Percentiles rank a stretch among this genome's conserved stretches.
Evolutionary conservation across 2,113 vertebrate genomes (phyloP).

Genomic region (Tupaia tana): DNA sequence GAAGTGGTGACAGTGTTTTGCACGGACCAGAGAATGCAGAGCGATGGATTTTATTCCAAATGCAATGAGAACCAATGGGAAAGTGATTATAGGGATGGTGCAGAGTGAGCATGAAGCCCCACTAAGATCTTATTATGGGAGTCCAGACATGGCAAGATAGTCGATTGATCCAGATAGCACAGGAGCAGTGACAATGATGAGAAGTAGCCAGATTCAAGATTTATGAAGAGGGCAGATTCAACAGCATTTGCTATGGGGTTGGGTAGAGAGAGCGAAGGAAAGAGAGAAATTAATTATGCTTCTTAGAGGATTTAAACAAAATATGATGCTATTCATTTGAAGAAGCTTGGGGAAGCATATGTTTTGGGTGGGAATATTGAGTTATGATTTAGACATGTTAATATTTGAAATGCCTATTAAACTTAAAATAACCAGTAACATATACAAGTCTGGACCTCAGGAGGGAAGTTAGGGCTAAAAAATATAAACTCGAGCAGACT

Average conservation of each 20-base stretch:
- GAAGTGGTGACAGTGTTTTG: neutral
- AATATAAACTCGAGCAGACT: neutral
- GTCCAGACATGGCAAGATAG: neutral
- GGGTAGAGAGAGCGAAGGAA: neutral
- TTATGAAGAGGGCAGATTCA: neutral
- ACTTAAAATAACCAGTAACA: neutral
- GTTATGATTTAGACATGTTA: neutral
- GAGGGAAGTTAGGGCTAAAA: neutral
- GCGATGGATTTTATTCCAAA: neutral
- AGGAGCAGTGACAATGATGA: neutral
- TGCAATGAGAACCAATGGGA: neutral
- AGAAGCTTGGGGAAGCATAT: neutral
- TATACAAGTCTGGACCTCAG: neutral
- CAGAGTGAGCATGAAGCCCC: neutral
- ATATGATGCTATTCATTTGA: neutral
- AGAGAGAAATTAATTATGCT: neutral
- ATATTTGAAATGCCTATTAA: neutral
- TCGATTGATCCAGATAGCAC: neutral
- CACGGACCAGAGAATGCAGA: neutral
- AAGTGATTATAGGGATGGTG: neutral
- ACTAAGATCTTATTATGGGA: neutral
- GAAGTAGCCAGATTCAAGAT: neutral
- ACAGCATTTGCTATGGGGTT: neutral
- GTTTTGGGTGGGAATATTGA: neutral
- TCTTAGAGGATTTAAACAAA: slow-evolving; percentile 9